Evolutionary conservation across 2,797 vertebrate species (phyloP).

Genomic region (Lophotriccus pileatus): DNA sequence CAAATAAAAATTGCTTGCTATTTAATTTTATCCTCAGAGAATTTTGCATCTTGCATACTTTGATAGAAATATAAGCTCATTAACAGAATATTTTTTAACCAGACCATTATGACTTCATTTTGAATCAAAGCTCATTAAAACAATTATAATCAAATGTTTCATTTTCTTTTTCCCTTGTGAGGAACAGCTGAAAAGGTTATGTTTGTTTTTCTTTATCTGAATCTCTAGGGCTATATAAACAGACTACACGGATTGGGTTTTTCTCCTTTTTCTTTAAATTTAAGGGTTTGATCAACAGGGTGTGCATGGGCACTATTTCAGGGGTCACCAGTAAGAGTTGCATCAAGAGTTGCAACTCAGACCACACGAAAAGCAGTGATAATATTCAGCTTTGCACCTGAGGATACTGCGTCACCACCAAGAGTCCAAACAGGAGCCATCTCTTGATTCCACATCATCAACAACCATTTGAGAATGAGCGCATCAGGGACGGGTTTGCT

Average conservation of each 20-base stretch:
- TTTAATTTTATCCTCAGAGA: slow-evolving; percentile 76
- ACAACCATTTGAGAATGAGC: fast-evolving
- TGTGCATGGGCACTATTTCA: background rate
- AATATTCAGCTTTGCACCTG: fast-evolving
- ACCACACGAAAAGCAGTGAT: background rate
- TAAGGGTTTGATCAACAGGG: slow-evolving; percentile 22
- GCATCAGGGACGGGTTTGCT: background rate
- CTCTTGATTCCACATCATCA: fast-evolving
- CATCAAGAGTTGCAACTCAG: background rate
- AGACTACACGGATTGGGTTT: slow-evolving; percentile 66
- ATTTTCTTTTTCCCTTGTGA: slow-evolving; percentile 80
- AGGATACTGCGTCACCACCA: background rate
- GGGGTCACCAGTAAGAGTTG: background rate
- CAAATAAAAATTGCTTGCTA: slow-evolving; percentile 70
- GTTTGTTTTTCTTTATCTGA: slow-evolving; percentile 81
- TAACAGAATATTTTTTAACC: slow-evolving; percentile 77
- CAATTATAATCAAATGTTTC: slow-evolving; percentile 85
- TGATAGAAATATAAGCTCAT: slow-evolving; percentile 79
- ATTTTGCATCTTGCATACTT: slow-evolving; percentile 73
- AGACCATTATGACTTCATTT: slow-evolving; percentile 79
- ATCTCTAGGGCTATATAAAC: slow-evolving; percentile 76
- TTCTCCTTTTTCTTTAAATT: slow-evolving; percentile 67
- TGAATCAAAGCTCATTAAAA: slow-evolving; percentile 83
- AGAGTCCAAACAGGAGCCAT: background rate
- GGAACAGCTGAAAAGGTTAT: slow-evolving; percentile 82